Conservation (phyloP, 2,797 vertebrate species). For the Valencia hispanica region DNA sequence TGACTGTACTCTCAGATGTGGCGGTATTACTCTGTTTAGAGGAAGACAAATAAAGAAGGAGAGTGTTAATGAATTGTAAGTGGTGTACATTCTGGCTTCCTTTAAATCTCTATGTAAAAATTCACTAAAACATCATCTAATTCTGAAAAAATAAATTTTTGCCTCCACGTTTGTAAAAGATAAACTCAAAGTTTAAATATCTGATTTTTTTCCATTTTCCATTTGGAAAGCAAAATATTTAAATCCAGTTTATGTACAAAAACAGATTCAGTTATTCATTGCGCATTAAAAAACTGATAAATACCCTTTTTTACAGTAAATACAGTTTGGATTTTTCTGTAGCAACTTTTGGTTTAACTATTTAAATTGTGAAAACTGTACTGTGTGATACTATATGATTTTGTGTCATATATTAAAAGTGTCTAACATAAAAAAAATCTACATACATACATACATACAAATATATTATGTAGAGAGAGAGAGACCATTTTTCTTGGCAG, state of each 20-base stretch:
- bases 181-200: neutral
- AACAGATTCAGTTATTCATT: neutral
- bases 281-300: neutral
- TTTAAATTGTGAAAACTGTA: too few relatives aligned
- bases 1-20: neutral
- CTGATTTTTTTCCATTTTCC: neutral
- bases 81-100: neutral
- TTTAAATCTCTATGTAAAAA: neutral
- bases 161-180: neutral
- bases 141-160: neutral
- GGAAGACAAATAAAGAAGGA: neutral
- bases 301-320: neutral
- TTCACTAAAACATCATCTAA: neutral
- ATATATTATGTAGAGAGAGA: too few relatives aligned
- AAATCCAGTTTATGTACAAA: neutral
- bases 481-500: neutral
- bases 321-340: neutral
- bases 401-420: neutral
- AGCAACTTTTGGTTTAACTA: neutral
- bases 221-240: neutral
- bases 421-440: neutral
- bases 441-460: neutral
- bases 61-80: neutral
- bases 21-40: neutral
- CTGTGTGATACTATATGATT: neutral